Percentiles rank a stretch among this genome's conserved stretches.
Evolutionary conservation across 53 echinoderm and acorn worm genomes (phyloP).

Genomic region (Hippasteria phrygiana): DNA sequence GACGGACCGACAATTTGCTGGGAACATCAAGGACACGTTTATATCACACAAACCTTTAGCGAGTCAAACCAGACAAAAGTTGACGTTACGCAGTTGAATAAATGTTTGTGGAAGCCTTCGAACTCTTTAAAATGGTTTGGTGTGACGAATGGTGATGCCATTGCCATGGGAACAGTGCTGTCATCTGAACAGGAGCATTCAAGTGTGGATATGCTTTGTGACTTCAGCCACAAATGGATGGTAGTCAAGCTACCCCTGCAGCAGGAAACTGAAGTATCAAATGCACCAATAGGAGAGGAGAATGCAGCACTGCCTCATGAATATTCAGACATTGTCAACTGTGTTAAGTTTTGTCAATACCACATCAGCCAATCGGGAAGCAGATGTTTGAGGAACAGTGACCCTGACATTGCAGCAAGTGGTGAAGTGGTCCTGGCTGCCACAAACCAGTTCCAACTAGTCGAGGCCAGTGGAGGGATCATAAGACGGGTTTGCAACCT

Average conservation of each 20-base stretch:
- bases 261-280: neutral
- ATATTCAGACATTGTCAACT: conserved; percentile 62
- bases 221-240: neutral
- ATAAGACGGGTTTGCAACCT: conserved; percentile 39
- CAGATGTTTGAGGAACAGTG: neutral
- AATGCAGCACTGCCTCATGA: conserved; percentile 37
- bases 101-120: conserved; percentile 3
- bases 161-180: conserved; percentile 46
- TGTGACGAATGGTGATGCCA: conserved; percentile 19
- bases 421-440: conserved; percentile 17
- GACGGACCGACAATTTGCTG: conserved; percentile 60
- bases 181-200: neutral
- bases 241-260: conserved; percentile 5
- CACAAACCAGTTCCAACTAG: conserved; percentile 51
- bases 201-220: neutral
- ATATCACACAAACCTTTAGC: neutral
- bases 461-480: conserved; percentile 47
- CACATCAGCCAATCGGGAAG: neutral
- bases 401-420: neutral
- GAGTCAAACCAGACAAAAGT: neutral
- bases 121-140: conserved; percentile 45
- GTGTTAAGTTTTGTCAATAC: neutral
- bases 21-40: conserved; percentile 15
- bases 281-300: neutral
- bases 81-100: neutral